These are phyloP conservation scores for Chelon labrosus DNA, from an alignment of 2,797 vertebrate species.

Conservation along the genomic window DNA sequence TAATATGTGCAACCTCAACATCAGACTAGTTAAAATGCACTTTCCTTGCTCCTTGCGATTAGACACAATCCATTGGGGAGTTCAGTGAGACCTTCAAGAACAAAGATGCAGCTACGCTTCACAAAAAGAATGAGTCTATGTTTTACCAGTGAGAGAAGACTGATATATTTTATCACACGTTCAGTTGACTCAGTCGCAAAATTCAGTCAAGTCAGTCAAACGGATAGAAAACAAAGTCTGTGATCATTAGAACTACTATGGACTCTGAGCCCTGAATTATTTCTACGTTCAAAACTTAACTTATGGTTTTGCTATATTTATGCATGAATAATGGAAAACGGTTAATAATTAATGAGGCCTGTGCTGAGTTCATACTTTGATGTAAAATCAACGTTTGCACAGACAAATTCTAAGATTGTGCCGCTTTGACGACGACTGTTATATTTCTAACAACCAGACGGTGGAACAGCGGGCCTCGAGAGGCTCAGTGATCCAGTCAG, in stretches of 20 bases:
- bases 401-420: conserved; percentile 17
- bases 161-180: background rate
- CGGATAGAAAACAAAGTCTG: background rate
- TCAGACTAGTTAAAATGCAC: conserved; percentile 9
- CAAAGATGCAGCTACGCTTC: conserved; percentile 12
- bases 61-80: conserved; percentile 6
- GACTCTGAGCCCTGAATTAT: background rate
- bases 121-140: background rate
- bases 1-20: background rate
- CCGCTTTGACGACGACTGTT: conserved; percentile 18
- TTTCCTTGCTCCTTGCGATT: conserved; percentile 22
- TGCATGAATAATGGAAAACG: background rate
- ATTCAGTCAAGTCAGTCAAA: background rate
- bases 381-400: background rate
- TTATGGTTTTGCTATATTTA: background rate
- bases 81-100: background rate
- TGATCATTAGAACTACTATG: background rate
- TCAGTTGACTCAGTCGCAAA: conserved; percentile 7
- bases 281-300: conserved; percentile 5
- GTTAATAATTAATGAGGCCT: background rate
- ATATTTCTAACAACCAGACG: conserved; percentile 32
- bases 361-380: background rate
- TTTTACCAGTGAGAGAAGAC: background rate
- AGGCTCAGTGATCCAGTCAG: conserved; percentile 48
- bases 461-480: conserved; percentile 37